Percentiles rank a stretch among this genome's conserved stretches.
These are phyloP conservation scores for Melanocharis versteri DNA, from an alignment of 2,113 vertebrate species.

Conservation along the genomic window DNA sequence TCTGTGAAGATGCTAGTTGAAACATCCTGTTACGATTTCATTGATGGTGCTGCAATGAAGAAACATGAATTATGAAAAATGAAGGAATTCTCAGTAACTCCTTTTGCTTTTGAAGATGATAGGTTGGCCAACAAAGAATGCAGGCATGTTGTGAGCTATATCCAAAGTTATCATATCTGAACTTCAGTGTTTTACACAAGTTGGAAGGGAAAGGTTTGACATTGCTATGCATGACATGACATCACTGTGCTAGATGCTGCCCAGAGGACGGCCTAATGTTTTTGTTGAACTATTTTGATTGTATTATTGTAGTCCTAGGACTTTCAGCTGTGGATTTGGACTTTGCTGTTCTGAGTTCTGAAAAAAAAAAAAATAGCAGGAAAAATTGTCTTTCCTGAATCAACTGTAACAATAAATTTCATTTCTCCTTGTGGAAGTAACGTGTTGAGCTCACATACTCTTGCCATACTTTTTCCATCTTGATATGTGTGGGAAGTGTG, in stretches of 20 bases:
- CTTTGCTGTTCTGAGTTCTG: background rate
- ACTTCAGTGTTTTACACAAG: background rate
- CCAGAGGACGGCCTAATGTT: background rate
- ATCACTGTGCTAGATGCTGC: background rate
- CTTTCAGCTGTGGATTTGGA: background rate
- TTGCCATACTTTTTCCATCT: background rate
- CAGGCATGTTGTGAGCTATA: background rate
- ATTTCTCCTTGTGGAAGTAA: background rate
- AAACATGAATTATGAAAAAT: background rate
- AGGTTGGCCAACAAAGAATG: background rate
- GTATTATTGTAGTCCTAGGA: background rate
- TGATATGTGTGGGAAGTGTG: background rate
- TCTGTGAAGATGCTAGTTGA: background rate
- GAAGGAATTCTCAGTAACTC: background rate
- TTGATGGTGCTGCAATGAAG: background rate
- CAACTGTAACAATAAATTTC: fast-evolving
- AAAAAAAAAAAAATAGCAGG: background rate
- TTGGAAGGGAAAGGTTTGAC: background rate
- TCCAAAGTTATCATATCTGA: background rate
- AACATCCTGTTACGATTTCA: background rate
- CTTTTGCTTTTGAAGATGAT: background rate
- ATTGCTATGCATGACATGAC: background rate
- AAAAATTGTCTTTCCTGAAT: background rate
- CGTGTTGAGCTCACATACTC: fast-evolving
- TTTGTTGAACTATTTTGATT: background rate